A percentile compares a stretch with the other conserved stretches of the same genome.
These are phyloP conservation scores for Crotalus horridus DNA, from an alignment of 2,113 vertebrate species.

Conservation along the genomic window DNA sequence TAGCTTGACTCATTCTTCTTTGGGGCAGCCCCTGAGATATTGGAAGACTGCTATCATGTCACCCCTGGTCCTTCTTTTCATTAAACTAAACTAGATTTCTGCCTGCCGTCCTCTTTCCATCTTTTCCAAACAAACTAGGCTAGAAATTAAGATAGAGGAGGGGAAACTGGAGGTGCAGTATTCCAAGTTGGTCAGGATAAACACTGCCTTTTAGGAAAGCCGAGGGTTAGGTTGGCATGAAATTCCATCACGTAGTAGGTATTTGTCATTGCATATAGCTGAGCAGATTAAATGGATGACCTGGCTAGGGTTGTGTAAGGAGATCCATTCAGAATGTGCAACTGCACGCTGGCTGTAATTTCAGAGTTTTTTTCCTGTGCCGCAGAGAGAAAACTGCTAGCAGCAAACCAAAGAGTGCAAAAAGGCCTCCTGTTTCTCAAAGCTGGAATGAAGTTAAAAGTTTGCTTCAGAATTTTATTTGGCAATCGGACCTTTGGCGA, in stretches of 20 bases:
- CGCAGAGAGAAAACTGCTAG: neutral
- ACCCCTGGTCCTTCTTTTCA: too few species aligned
- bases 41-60: too few species aligned
- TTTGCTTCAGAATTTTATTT: neutral
- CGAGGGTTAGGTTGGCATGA: neutral
- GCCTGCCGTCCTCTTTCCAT: too few species aligned
- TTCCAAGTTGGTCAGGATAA: too few species aligned
- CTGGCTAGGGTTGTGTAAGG: neutral
- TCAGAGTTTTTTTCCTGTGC: neutral
- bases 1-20: too few species aligned
- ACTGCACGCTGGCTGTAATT: neutral
- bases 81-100: too few species aligned
- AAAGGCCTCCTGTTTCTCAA: neutral
- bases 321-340: neutral
- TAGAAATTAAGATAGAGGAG: too few species aligned
- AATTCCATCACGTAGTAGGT: neutral
- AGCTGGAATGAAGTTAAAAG: neutral
- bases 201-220: neutral
- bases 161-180: too few species aligned
- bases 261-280: rapidly evolving
- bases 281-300: neutral
- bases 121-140: too few species aligned
- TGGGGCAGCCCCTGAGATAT: too few species aligned
- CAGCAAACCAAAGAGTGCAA: neutral
- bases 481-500: neutral